Percentiles rank a stretch among this genome's conserved stretches.
These are phyloP conservation scores for Caligus rogercresseyi DNA, from an alignment of 1,140 invertebrate genomes.

Conservation along the genomic window DNA sequence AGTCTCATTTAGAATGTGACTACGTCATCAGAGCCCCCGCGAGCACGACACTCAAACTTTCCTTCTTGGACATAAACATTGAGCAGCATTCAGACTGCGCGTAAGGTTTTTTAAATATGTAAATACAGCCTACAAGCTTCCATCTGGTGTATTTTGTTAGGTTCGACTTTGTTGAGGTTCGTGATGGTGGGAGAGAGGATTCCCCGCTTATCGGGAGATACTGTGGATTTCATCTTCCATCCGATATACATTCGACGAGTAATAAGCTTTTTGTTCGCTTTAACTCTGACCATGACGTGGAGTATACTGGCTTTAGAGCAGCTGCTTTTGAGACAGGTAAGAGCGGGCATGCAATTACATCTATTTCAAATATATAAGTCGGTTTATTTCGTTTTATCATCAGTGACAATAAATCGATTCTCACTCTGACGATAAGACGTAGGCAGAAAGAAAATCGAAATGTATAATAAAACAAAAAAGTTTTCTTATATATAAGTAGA, in stretches of 20 bases:
- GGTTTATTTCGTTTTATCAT: too few relatives aligned
- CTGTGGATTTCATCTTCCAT: constrained; percentile 39
- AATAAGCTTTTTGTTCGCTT: constrained; percentile 49
- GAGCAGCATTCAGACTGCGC: constrained; percentile 4
- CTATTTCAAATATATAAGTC: too few relatives aligned
- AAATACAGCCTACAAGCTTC: not conserved
- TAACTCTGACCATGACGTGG: constrained; percentile 36
- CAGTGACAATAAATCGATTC: too few relatives aligned
- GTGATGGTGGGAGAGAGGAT: constrained; percentile 43
- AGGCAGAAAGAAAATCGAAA: too few relatives aligned
- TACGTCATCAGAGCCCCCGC: constrained; percentile 48
- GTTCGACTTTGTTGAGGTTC: constrained; percentile 26
- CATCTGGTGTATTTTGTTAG: constrained; percentile 8
- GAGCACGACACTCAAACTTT: constrained; percentile 28
- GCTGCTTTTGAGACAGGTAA: constrained; percentile 37
- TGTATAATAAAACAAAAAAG: too few relatives aligned
- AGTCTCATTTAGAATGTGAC: constrained; percentile 46
- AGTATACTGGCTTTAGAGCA: constrained; percentile 41
- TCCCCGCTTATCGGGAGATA: constrained; percentile 45
- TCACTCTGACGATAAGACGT: too few relatives aligned
- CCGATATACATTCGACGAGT: constrained; percentile 35
- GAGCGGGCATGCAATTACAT: too few relatives aligned
- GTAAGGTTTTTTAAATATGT: not conserved
- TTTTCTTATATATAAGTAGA: too few relatives aligned
- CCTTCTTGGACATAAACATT: constrained; percentile 20